Base-by-base conservation (phyloP, 2,113 vertebrate species). In the Poeciliopsis occidentalis region DNA sequence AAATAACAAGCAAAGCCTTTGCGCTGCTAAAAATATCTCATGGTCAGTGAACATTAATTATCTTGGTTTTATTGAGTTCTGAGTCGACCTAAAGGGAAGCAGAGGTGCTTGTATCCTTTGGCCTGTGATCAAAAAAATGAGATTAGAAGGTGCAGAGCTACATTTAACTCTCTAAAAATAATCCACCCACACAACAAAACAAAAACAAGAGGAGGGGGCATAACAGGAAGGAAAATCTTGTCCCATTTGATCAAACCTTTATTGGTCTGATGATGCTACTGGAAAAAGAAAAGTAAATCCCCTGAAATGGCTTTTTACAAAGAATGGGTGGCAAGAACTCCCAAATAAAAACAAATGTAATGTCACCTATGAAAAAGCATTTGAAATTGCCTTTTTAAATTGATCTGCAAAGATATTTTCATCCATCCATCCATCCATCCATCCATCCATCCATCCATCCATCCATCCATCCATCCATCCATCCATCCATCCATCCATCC, bases 131-230 rank as follows among this genome's bases (percentile, higher is more conserved):
- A 39, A 80, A 67, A 67, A 73, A 90, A 89, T 84, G 12, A 84
- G 76, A 89, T 91, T 84, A 89, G 60, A 31, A 71, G 62, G 31
- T 11, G 19, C 41, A 39, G 5, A 12, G 75, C 82, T 87, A 90
- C 80, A 90, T 78, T 29, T 85, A 90, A 51, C 31, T 15, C 15
- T 60, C 51, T 69, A 76, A 84, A 83, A 87, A 85, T 87, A 85
- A 75, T 78, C 57, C 62, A 6, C 0, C 12, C 31, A 60, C 65
- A 77, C 5, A 8, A 31, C 76, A 82, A 84, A 81, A 47, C 75
- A 87, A 81, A 77, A 83, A 82, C 79, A 87, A 64, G 69, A 67
- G 44, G 29, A 57, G 73, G 32, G 11, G 12, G 19, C 12, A 37
- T 64, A 54, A 65, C 34, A 80, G 75, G 64, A 75, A 75, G 70